Evolutionary conservation across 2,797 vertebrate species (phyloP).

Genomic region (Antrozous pallidus): DNA sequence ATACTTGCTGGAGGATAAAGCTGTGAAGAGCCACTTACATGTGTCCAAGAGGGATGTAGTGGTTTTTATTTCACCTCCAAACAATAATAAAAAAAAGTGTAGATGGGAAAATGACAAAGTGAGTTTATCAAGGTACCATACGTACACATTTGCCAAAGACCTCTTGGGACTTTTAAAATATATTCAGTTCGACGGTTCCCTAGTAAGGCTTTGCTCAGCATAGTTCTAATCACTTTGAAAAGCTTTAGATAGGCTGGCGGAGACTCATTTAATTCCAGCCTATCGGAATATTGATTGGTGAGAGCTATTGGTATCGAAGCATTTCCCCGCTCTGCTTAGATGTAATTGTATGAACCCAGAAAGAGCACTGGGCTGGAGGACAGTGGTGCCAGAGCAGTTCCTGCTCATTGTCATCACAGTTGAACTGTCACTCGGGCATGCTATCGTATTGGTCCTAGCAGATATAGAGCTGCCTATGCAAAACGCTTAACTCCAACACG

Average conservation of each 20-base stretch:
- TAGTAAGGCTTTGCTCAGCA: background rate
- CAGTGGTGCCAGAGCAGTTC: background rate
- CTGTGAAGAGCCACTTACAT: background rate
- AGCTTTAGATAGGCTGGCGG: background rate
- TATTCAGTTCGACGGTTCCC: background rate
- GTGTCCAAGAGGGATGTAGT: background rate
- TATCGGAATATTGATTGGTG: background rate
- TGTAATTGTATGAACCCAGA: background rate
- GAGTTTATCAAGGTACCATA: background rate
- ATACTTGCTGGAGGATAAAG: background rate
- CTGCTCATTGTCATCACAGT: background rate
- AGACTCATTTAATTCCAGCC: constrained; percentile 7
- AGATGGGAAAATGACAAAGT: background rate
- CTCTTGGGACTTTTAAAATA: background rate
- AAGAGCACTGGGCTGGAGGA: background rate
- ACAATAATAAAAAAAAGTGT: background rate
- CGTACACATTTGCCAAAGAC: background rate
- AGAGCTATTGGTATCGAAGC: background rate
- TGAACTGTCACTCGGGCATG: background rate
- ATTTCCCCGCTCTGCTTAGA: background rate
- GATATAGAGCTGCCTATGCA: background rate
- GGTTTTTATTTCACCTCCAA: background rate
- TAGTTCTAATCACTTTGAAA: background rate
- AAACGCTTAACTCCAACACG: background rate
- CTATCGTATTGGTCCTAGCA: background rate